Evolutionary conservation across 2,888 invertebrate genomes (phyloP).

Genomic region (Diloba caeruleocephala): DNA sequence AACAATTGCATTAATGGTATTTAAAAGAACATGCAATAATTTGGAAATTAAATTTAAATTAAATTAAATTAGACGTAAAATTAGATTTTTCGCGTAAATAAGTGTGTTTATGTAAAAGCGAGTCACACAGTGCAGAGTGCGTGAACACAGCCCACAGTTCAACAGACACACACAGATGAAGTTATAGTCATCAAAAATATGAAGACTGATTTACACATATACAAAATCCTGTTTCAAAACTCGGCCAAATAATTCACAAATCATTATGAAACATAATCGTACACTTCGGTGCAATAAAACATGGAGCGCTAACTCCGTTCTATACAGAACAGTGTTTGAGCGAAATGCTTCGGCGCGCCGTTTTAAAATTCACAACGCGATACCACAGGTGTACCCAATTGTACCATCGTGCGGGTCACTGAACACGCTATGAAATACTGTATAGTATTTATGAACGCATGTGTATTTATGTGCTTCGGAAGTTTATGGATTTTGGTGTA

Average conservation of each 20-base stretch:
- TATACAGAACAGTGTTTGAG: slow-evolving; percentile 35
- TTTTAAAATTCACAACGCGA: slow-evolving; percentile 48
- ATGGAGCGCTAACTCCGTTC: slow-evolving; percentile 16
- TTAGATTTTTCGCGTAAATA: no score
- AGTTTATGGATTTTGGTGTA: slow-evolving; percentile 25
- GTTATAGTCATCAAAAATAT: no score
- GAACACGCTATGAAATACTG: slow-evolving; percentile 49
- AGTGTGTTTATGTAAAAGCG: no score
- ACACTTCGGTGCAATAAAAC: slow-evolving; percentile 49
- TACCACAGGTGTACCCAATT: slow-evolving; percentile 50
- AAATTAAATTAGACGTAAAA: no score
- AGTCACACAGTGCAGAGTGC: no score
- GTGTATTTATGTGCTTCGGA: slow-evolving; percentile 45
- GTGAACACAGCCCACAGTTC: no score
- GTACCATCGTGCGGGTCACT: slow-evolving; percentile 48
- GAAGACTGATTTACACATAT: not conserved
- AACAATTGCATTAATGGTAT: no score
- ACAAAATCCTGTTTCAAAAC: slow-evolving; percentile 1
- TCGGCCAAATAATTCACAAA: slow-evolving; percentile 44
- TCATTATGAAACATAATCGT: slow-evolving; percentile 41
- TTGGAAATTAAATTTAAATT: no score
- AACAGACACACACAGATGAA: no score
- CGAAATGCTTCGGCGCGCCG: slow-evolving; percentile 29
- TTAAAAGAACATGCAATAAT: no score
- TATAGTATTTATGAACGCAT: slow-evolving; percentile 47